Base-by-base conservation (phyloP, 2,888 invertebrate genomes). In the Dasypolia templi region DNA sequence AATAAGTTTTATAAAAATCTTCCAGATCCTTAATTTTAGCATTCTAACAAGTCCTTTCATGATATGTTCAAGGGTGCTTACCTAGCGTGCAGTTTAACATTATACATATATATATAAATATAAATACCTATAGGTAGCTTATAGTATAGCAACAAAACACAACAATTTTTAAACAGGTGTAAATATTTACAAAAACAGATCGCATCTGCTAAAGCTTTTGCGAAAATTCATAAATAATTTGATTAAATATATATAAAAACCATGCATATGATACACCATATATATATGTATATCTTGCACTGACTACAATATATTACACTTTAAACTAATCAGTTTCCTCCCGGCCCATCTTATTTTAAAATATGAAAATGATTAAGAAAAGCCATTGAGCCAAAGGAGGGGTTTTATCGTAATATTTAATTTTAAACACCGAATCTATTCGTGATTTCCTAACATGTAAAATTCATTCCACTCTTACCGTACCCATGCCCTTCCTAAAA, bases 51-150 rank as follows among this genome's bases (percentile, higher is more conserved):
- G 75, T 84, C 77, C 64, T 42, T 64, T 39, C 64, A 71, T 89
- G 90, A 90, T 91, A 90, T 89, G 89, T 89, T 76, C 79, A 63
- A 26, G 69, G 87, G 86, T 67, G 53, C 82, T 84, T 85, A 84
- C 4, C 39, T 70, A 67, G 70, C 63, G 66, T 82, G 75, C 58
- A 61, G 70, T 59, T 68, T 75, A 55, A 64, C 56, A 61, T 71
- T 35, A 29, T 22, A 26, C 17, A 44, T 17, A 32, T 44, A 49
- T n/a, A 26, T 49, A 35, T 22, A 44, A 35, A 42, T 75, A 42
- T 72, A 51, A 55, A 55, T 51, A 63, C 22, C 5, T 69, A 51
- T 49, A 56, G 2, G 3, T 56, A 49, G 9, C 63, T 32, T 46
- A 65, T 58, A 62, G 7, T 55, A 46, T 55, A 67, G 44, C n/a